phyloP scores from a whole-genome alignment of 2,888 invertebrate species.

The Himalopsyche anomala region DNA sequence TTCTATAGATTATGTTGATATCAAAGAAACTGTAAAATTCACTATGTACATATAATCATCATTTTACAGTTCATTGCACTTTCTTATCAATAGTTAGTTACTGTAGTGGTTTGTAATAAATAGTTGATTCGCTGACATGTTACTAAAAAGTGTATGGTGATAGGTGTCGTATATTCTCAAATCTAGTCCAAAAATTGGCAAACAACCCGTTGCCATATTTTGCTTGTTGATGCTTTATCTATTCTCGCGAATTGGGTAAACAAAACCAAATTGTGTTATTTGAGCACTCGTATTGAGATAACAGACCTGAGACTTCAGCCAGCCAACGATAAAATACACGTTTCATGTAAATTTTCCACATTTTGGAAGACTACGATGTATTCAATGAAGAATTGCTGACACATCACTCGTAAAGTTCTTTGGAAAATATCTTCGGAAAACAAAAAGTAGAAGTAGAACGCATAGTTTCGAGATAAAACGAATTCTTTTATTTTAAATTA shows the following conservation, averaged over 20 bases:
- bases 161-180: not conserved
- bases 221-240: not conserved
- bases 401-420: not conserved
- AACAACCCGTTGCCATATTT: not conserved
- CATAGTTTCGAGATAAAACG: too few species aligned
- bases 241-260: slow-evolving; percentile 13
- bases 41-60: too few species aligned
- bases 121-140: too few species aligned
- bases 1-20: too few species aligned
- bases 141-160: not conserved
- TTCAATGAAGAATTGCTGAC: slow-evolving; percentile 32
- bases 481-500: too few species aligned
- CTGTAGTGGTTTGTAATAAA: too few species aligned
- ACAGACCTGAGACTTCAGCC: not conserved
- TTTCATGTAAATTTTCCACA: slow-evolving; percentile 32
- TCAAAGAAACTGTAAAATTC: too few species aligned
- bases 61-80: too few species aligned
- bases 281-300: slow-evolving; percentile 18
- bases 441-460: too few species aligned
- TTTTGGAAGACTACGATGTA: not conserved
- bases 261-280: slow-evolving; percentile 34
- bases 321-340: slow-evolving; percentile 5
- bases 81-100: too few species aligned
- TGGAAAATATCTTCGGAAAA: not conserved
- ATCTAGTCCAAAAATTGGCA: slow-evolving; percentile 8